These are phyloP conservation scores for Dreissena polymorpha DNA, from an alignment of 1,140 invertebrate species.

Conservation along the genomic window DNA sequence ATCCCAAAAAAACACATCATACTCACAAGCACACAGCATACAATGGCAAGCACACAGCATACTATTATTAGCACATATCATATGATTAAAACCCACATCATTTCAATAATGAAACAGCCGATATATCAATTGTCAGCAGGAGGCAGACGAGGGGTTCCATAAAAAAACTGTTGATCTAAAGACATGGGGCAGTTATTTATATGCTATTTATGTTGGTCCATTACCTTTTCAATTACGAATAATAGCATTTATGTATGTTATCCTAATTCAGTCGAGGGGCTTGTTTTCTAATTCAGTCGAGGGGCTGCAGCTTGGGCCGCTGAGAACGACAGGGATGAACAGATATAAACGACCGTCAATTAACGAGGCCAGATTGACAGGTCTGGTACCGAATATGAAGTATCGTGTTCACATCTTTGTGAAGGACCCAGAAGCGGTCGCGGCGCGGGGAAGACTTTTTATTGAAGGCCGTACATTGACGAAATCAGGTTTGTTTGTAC, in stretches of 20 bases:
- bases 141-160: no score
- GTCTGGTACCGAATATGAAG: conserved; percentile 91
- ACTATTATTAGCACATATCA: no score
- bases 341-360: conserved; percentile 89
- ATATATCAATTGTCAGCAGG: no score
- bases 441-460: conserved; percentile 85
- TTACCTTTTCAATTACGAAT: no score
- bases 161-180: no score
- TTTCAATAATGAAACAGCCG: no score
- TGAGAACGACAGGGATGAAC: conserved; percentile 85
- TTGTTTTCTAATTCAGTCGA: conserved; percentile 80
- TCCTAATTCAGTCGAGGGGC: conserved; percentile 77
- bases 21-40: no score
- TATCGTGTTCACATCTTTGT: conserved; percentile 92
- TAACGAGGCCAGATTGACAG: conserved; percentile 90
- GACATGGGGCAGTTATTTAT: no score
- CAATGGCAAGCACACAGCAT: no score
- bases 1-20: no score
- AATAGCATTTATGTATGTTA: background rate
- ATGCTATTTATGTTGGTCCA: no score
- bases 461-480: conserved; percentile 69
- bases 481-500: conserved; percentile 61
- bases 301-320: conserved; percentile 83
- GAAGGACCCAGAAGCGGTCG: conserved; percentile 89
- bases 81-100: no score